Base-by-base conservation (phyloP, 1,140 invertebrate genomes). In the Glossosoma conforme region DNA sequence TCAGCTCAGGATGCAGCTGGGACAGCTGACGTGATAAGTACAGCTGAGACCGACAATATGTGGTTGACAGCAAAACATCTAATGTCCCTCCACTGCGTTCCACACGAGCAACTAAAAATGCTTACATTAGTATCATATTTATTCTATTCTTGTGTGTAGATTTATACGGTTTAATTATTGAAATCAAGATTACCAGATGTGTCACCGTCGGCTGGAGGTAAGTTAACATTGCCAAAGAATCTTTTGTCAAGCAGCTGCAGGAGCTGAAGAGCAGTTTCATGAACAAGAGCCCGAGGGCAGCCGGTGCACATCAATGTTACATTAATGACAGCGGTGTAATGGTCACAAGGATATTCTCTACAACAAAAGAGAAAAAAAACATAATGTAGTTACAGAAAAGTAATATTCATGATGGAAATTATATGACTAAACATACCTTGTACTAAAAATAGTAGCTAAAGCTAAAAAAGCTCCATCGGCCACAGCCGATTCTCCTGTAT, bases 341-440 rank as follows among this genome's bases (percentile, higher is more conserved):
- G 92, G 69, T 99, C 96, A 73, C 96, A 98, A 6, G 96, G 95
- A 77, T 98, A 98, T 71, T 98, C 97, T 60, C 94, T 93, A 67
- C 52, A 71, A 66, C 60, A 62, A 49, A 51, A 44, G 25, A 8
- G 6, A 46, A 28, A 28, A 28, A 8, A 28, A 28, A 28, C n/a
- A 28, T n/a, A n/a, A n/a, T 30, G n/a, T 30, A 30, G 8, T 30
- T 8, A 30, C n/a, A 30, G n/a, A 30, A 9, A 30, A 30, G 8
- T n/a, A n/a, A n/a, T n/a, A n/a, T 25, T 4, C 28, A 25, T 25
- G 21, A 30, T 43, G 11, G n/a, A 6, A 38, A 36, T 22, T 35
- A 22, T 17, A 41, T 10, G 13, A 22, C 25, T 24, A 17, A 21
- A 70, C 73, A 76, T 67, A 94, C 92, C 89, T 87, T 20, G 92